Evolutionary conservation across 2,888 invertebrate genomes (phyloP).

Genomic region (Temnothorax ravouxi): DNA sequence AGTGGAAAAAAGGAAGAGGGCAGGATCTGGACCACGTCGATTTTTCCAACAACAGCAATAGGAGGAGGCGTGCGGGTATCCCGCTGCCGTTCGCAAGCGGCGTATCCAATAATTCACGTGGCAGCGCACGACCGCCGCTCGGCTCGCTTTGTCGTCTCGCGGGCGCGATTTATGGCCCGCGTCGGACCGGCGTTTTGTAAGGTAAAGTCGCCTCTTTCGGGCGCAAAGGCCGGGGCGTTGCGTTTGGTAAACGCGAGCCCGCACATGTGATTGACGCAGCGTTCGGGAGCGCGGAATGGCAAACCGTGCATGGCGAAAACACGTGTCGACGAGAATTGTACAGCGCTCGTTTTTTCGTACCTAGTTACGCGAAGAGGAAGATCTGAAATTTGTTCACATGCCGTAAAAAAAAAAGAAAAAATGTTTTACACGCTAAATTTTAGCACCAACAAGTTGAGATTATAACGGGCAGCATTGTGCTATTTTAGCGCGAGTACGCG

Average conservation of each 20-base stretch:
- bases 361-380: background rate
- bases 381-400: background rate
- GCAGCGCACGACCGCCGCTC: conserved; percentile 48
- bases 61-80: conserved; percentile 28
- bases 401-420: background rate
- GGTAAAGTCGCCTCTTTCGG: conserved; percentile 29
- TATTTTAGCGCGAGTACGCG: background rate
- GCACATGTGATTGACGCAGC: background rate
- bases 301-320: background rate
- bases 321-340: too few relatives aligned
- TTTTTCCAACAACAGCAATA: conserved; percentile 60
- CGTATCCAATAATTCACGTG: conserved; percentile 69
- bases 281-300: background rate
- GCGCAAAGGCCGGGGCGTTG: conserved; percentile 19
- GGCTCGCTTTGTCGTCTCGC: conserved; percentile 58
- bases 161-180: conserved; percentile 59
- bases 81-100: conserved; percentile 63
- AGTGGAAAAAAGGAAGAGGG: conserved; percentile 10
- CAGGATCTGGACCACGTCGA: conserved; percentile 53
- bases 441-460: background rate
- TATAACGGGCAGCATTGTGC: background rate
- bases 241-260: conserved; percentile 19
- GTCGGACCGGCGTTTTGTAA: conserved; percentile 31
- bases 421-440: background rate
- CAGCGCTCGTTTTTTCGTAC: background rate